Conservation (phyloP, 2,797 vertebrate genomes). For the Echiichthys vipera region DNA sequence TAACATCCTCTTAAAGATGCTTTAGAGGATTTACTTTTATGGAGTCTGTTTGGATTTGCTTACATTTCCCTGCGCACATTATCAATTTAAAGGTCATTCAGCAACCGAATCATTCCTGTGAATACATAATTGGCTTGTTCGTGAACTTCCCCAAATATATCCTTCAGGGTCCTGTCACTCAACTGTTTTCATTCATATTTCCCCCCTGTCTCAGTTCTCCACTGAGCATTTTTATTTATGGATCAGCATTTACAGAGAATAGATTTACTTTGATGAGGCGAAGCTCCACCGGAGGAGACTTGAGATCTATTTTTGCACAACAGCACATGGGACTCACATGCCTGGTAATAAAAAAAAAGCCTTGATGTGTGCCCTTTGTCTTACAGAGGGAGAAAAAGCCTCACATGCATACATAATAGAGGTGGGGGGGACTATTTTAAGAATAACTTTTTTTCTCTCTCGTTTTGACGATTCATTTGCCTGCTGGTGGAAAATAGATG, state of each 20-base stretch:
- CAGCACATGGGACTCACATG: constrained; percentile 71
- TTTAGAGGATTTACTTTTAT: not conserved
- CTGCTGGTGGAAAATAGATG: constrained; percentile 72
- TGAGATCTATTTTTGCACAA: constrained; percentile 73
- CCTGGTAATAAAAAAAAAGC: constrained; percentile 67
- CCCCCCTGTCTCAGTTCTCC: constrained; percentile 29
- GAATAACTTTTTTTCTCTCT: constrained; percentile 48
- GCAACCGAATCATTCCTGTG: constrained; percentile 56
- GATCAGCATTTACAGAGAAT: constrained; percentile 69
- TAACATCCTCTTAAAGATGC: constrained; percentile 17
- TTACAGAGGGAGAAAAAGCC: constrained; percentile 59
- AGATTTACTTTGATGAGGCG: constrained; percentile 71
- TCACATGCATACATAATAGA: constrained; percentile 75
- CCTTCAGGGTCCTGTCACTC: constrained; percentile 56
- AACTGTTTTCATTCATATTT: constrained; percentile 59
- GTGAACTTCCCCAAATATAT: constrained; percentile 62
- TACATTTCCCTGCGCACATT: constrained; percentile 1
- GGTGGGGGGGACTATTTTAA: constrained; percentile 69
- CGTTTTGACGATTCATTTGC: constrained; percentile 69
- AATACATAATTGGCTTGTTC: constrained; percentile 69
- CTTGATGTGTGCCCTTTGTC: constrained; percentile 75
- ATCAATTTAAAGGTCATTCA: constrained; percentile 61
- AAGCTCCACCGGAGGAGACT: constrained; percentile 53
- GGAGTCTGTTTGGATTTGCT: constrained; percentile 6
- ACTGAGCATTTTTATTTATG: constrained; percentile 69